Evolutionary conservation across 2,797 vertebrate genomes (phyloP), one percentile per base, ranked within the genome.

Genomic region (Epinephelus awoara): DNA sequence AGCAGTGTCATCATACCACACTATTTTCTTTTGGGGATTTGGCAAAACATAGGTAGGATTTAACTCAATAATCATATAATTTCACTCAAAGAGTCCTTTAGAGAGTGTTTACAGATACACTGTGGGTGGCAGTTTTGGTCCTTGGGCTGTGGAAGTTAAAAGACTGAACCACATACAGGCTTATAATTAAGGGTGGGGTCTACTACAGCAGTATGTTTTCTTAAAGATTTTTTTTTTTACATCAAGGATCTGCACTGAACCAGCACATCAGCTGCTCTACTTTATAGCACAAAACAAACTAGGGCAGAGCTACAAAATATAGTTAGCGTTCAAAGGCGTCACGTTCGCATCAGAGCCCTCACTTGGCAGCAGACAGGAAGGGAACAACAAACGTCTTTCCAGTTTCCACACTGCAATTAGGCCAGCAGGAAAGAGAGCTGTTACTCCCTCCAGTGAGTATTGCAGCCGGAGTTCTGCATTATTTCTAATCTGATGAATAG

Each of bases 141-240:
- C 68, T 77, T 50, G 55, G 69, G 29, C 71, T 77, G 72, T 71
- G 27, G 56, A 67, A 84, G 55, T 82, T 80, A 29, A 67, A 84
- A 42, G 23, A 69, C 61, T 80, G 63, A 74, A 54, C 73, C 74
- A 70, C 40, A 81, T 51, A 51, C 55, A 85, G 63, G 57, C 80
- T 82, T 89, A 77, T 90, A 92, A 92, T 91, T 91, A 88, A 79
- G 89, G 85, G 83, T 83, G 88, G 73, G 83, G 81, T 90, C 66
- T 69, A 65, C 73, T 50, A 42, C 25, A 62, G 56, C 62, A 49
- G 55, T 67, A 47, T 46, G 44, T 85, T 72, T 86, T 79, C 75
- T 58, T 74, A 50, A 54, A 75, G 51, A 80, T 25, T n/a, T 19
- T 23, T 77, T n/a, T 19, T 25, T 77, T 52, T 52, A 83, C 71